Evolutionary conservation across 2,888 invertebrate species (phyloP).

Genomic region (Drosophila pseudotakahashii): DNA sequence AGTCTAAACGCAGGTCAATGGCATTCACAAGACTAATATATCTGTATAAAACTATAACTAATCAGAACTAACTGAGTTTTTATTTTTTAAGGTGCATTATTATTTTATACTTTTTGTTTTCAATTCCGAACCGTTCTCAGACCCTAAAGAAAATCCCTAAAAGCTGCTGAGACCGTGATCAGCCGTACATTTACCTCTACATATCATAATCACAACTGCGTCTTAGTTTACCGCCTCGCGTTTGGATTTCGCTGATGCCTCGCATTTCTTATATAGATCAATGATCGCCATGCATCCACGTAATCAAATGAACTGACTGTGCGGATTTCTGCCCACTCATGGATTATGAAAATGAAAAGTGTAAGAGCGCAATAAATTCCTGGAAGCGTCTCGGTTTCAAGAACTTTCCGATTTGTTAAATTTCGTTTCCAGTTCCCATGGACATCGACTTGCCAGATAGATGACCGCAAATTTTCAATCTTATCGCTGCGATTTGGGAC

Average conservation of each 20-base stretch:
- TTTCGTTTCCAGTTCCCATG: constrained; percentile 47
- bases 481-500: constrained; percentile 58
- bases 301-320: constrained; percentile 33
- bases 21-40: constrained; percentile 3
- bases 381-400: constrained; percentile 31
- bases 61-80: too few relatives aligned
- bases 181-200: constrained; percentile 5
- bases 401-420: constrained; percentile 1
- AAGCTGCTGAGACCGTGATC: constrained; percentile 20
- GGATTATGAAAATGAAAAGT: constrained; percentile 20
- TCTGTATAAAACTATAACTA: too few relatives aligned
- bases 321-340: constrained; percentile 43
- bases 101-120: too few relatives aligned
- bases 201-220: constrained; percentile 34
- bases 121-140: neutral
- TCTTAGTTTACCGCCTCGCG: constrained; percentile 35
- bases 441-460: constrained; percentile 41
- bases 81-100: too few relatives aligned
- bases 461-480: constrained; percentile 69
- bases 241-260: constrained; percentile 69
- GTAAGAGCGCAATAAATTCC: constrained; percentile 30
- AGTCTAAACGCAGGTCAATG: constrained; percentile 19
- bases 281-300: constrained; percentile 40
- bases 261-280: constrained; percentile 60
- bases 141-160: neutral